Evolutionary conservation across 2,888 invertebrate genomes (phyloP), one percentile per base, ranked within the genome.

Genomic region (Sminthurinus aureus): DNA sequence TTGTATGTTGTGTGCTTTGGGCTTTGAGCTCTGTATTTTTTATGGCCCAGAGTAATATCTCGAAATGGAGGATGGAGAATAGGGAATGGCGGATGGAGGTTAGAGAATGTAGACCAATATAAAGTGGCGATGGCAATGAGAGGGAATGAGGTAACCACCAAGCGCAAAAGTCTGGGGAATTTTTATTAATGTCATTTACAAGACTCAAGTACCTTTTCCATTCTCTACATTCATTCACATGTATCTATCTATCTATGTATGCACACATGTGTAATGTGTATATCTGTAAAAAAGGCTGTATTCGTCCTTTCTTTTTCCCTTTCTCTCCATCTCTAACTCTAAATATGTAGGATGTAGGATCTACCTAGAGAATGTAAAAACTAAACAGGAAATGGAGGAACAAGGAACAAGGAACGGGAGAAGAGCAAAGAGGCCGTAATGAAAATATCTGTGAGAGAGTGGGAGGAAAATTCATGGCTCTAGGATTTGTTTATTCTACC

Each of bases 121-220:
- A 38, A 38, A 38, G 38, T 38, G 38, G 38, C 38, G 38, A 38
- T 38, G 38, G 38, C 38, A 38, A 38, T 38, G 58, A 15, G 58
- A 58, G 58, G 58, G 18, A 58, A 58, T 58, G 58, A 15, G 58
- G 13, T 13, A 15, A 58, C 58, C 18, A 18, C 58, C 13, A 18
- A 38, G 6, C 38, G 15, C 58, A 58, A 26, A 24, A 71, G 71
- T 24, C 71, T 22, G 15, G 71, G 71, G 71, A 71, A 71, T 71
- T 24, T 71, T 24, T 71, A 71, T 71, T 69, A 69, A 69, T 69
- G 69, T 69, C 69, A 24, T 71, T 71, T 71, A 71, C 71, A 71
- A 71, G 71, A 22, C 22, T 71, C 71, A 71, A 22, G 71, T 22
- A 71, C 24, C 71, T 71, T 71, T 24, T 26, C 22, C 9, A 38